Evolutionary conservation across 2,113 vertebrate genomes (phyloP).

Genomic region (Sebastes fasciatus): DNA sequence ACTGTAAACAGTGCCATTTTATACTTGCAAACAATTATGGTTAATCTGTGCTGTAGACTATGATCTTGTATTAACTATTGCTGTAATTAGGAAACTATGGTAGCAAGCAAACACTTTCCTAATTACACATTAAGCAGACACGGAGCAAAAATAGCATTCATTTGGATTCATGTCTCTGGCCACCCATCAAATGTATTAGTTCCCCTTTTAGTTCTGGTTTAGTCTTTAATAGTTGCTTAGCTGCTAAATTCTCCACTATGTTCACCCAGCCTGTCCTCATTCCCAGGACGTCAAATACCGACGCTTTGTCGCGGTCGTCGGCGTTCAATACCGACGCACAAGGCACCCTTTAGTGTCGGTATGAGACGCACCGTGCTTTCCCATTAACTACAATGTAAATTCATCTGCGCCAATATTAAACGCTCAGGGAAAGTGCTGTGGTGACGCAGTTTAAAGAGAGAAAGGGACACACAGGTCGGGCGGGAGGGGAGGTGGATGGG

Average conservation of each 20-base stretch:
- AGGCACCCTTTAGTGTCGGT: no score
- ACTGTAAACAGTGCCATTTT: neutral
- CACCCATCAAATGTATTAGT: neutral
- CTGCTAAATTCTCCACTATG: neutral
- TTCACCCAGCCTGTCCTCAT: neutral
- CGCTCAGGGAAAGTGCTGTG: no score
- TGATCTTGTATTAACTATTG: neutral
- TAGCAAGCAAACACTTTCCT: neutral
- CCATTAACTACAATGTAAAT: no score
- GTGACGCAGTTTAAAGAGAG: no score
- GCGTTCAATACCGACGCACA: no score
- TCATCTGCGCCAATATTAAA: no score
- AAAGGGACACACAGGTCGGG: no score
- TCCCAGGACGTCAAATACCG: no score
- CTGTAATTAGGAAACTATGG: neutral
- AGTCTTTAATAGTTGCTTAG: neutral
- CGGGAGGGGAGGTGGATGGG: no score
- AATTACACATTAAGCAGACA: constrained; percentile 6
- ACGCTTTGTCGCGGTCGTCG: no score
- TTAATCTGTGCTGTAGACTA: neutral
- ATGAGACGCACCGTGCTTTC: no score
- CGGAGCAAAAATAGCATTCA: neutral
- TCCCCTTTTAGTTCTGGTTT: neutral
- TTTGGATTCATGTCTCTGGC: neutral
- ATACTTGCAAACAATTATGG: neutral